phyloP scores from a whole-genome alignment of 2,797 vertebrate species.

The Luscinia luscinia region DNA sequence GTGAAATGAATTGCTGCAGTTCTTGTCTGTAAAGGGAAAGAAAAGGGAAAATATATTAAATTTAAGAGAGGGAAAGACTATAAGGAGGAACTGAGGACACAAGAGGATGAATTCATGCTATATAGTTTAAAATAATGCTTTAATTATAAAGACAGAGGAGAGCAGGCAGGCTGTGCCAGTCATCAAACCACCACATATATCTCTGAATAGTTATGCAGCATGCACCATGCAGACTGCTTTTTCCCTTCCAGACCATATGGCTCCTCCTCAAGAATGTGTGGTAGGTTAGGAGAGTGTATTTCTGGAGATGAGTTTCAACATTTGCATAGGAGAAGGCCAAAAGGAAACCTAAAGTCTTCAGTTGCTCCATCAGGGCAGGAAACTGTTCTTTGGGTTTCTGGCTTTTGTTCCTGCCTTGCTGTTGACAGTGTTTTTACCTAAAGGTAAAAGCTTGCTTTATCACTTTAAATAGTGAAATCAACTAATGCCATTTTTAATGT shows the following conservation, averaged over 20 bases:
- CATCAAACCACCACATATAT: not conserved
- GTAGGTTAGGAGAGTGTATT: not conserved
- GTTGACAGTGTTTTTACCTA: not conserved
- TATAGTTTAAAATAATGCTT: constrained; percentile 18
- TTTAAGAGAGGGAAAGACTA: not conserved
- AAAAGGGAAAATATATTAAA: not conserved
- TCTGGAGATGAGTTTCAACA: not conserved
- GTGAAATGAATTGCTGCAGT: constrained; percentile 22
- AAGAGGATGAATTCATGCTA: not conserved
- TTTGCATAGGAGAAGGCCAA: not conserved
- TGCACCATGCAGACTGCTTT: not conserved
- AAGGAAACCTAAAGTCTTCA: not conserved
- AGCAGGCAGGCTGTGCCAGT: not conserved
- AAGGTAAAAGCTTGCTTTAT: not conserved
- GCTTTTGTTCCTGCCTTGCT: not conserved
- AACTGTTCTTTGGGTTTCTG: not conserved
- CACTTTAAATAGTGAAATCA: not conserved
- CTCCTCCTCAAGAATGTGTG: not conserved
- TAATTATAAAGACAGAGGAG: not conserved
- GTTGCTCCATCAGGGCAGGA: not conserved
- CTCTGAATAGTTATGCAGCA: not conserved
- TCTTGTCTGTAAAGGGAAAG: not conserved
- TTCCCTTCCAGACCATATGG: not conserved
- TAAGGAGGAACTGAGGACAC: not conserved
- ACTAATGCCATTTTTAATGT: not conserved